These are phyloP conservation scores for Agrypnia vestita DNA, from an alignment of 1,140 invertebrate species.

Conservation along the genomic window DNA sequence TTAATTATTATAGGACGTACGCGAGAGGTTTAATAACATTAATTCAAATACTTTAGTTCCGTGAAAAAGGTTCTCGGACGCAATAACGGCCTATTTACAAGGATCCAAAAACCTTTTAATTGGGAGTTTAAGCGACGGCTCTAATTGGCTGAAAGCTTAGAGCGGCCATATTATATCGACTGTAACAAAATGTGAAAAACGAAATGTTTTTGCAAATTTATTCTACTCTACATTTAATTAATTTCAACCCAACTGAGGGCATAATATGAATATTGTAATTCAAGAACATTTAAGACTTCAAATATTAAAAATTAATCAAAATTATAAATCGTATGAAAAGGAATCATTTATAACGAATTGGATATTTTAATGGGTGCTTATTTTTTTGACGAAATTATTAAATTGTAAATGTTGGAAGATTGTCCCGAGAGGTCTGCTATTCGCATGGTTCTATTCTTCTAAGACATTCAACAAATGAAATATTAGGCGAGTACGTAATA, in stretches of 20 bases:
- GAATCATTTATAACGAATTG: too few relatives aligned
- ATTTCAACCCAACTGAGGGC: too few relatives aligned
- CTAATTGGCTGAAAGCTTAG: constrained; percentile 40
- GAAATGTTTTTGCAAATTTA: not conserved
- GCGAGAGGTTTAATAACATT: constrained; percentile 17
- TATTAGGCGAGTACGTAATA: too few relatives aligned
- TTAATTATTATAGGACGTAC: not conserved
- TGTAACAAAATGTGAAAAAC: constrained; percentile 10
- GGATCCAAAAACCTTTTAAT: constrained; percentile 32
- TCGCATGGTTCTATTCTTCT: too few relatives aligned
- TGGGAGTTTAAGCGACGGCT: constrained; percentile 32
- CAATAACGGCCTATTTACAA: constrained; percentile 28
- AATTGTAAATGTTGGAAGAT: too few relatives aligned
- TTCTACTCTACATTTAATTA: too few relatives aligned
- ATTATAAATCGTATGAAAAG: not conserved
- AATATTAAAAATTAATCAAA: not conserved
- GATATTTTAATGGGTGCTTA: too few relatives aligned
- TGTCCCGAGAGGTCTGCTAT: too few relatives aligned
- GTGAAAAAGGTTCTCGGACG: constrained; percentile 17
- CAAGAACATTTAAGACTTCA: not conserved
- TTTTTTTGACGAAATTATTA: too few relatives aligned
- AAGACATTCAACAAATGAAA: too few relatives aligned
- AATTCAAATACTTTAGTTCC: constrained; percentile 27
- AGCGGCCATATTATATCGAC: constrained; percentile 25
- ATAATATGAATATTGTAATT: not conserved